Base-by-base conservation (phyloP, 1,140 invertebrate genomes). In the Trichomalopsis sarcophagae region DNA sequence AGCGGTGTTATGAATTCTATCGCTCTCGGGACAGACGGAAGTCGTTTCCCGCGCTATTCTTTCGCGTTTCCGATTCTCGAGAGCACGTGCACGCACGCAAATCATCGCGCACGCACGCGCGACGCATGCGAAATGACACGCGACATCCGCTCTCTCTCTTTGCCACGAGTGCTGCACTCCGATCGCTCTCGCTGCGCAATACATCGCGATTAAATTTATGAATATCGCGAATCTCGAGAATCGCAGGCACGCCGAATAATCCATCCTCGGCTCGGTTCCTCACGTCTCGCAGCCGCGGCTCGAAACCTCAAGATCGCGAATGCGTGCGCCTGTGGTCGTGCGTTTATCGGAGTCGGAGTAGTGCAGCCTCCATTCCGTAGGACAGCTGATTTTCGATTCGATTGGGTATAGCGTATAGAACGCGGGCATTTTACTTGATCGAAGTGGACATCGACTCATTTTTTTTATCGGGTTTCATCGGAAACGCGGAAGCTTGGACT, bases 31-130 rank as follows among this genome's bases (percentile, higher is more conserved):
- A 40, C 6, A 13, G 40, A 76, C 78, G 62, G 78, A 80, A 80
- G 47, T 81, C 11, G 66, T 27, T 71, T 71, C 21, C 78, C 78
- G 33, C 66, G 78, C 66, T 30, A 71, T 44, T 69, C 78, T 81
- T 81, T 71, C 36, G 36, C 78, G 36, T 66, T 81, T 71, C 78
- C 78, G 78, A 80, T 80, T 71, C 66, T 17, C 30, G 36, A 74
- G 14, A 74, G 14, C 21, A 74, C 71, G 78, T n/a, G 23, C 81
- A 69, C 76, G 71, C 23, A 36, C 27, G 71, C 47, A 62, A 30
- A 30, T 69, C 40, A 11, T 66, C 14, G 62, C 75, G 30, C 14
- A 47, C 13, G 75, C 33, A 74, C 55, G 55, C 71, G 73, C n/a
- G 14, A 44, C n/a, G 66, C 78, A 74, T 69, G 14, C 21, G 40